Percentiles rank a stretch among this genome's conserved stretches.
Conservation (phyloP, 2,888 invertebrate genomes). For the Flabesymbios commensalis region DNA sequence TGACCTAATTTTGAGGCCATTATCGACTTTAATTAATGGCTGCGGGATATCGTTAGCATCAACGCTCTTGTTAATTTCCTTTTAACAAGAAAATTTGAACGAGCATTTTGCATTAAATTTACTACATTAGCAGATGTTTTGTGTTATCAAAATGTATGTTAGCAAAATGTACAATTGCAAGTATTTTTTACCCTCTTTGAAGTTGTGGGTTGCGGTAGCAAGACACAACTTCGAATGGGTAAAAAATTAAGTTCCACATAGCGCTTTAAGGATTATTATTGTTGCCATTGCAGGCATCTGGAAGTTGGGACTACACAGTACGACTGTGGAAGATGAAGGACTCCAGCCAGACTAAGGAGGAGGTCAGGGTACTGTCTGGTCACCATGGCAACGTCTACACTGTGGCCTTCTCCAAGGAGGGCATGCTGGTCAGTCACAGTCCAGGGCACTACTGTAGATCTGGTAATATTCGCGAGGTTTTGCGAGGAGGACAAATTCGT, state of each 20-base stretch:
- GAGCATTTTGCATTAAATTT: background rate
- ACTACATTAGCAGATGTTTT: background rate
- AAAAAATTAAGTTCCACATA: too few relatives aligned
- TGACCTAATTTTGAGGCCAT: too few relatives aligned
- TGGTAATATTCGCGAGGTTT: too few relatives aligned
- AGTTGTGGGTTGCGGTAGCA: too few relatives aligned
- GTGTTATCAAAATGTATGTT: background rate
- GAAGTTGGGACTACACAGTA: constrained; percentile 58
- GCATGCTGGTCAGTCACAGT: constrained; percentile 49
- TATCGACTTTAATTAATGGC: too few relatives aligned
- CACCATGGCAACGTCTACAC: constrained; percentile 57
- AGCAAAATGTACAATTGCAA: background rate
- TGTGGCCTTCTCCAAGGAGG: constrained; percentile 56
- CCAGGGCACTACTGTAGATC: too few relatives aligned
- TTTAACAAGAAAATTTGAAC: background rate
- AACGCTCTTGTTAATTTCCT: too few relatives aligned
- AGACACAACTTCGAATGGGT: too few relatives aligned
- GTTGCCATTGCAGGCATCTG: constrained; percentile 46
- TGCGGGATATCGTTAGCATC: too few relatives aligned
- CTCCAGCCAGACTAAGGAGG: background rate
- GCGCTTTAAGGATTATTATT: background rate
- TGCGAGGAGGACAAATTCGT: too few relatives aligned
- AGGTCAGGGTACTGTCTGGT: constrained; percentile 40
- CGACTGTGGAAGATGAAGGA: constrained; percentile 48
- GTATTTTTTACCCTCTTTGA: too few relatives aligned